Conservation (phyloP, 2,888 invertebrate genomes). For the Diplazon laetatorius region DNA sequence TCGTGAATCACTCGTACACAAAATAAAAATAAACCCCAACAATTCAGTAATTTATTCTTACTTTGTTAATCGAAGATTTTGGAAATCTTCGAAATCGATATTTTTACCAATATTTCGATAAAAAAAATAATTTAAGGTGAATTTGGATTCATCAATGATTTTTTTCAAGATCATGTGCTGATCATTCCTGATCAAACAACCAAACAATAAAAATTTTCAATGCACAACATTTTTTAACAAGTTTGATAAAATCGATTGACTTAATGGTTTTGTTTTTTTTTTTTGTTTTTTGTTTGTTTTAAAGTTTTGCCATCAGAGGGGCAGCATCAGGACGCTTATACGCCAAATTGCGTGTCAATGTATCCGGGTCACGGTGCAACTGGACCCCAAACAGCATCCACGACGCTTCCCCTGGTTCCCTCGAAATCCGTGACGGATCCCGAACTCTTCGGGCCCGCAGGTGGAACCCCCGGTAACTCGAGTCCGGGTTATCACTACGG, state of each 20-base stretch:
- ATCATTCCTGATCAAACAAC: no score
- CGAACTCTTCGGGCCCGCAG: slow-evolving; percentile 73
- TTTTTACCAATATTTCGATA: no score
- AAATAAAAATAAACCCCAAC: background rate
- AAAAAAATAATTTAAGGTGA: no score
- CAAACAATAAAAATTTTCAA: no score
- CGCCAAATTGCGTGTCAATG: slow-evolving; percentile 80
- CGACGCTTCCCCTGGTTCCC: slow-evolving; percentile 73
- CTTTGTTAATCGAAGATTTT: no score
- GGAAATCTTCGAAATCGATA: no score
- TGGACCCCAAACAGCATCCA: slow-evolving; percentile 61
- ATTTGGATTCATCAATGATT: no score
- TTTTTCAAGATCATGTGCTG: no score
- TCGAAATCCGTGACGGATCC: slow-evolving; percentile 73
- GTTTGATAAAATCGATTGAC: no score
- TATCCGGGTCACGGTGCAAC: slow-evolving; percentile 74
- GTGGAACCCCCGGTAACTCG: slow-evolving; percentile 71
- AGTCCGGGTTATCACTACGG: slow-evolving; percentile 80
- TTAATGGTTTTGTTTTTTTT: slow-evolving; percentile 7
- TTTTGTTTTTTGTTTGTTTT: slow-evolving; percentile 36
- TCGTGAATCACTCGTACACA: slow-evolving; percentile 3
- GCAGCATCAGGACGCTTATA: slow-evolving; percentile 78
- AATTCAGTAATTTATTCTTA: background rate
- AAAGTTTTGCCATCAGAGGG: slow-evolving; percentile 76
- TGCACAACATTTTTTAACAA: no score